A percentile compares a stretch with the other conserved stretches of the same genome.
Conservation (phyloP, 2,888 invertebrate genomes). For the Alviniconcha strummeri region DNA sequence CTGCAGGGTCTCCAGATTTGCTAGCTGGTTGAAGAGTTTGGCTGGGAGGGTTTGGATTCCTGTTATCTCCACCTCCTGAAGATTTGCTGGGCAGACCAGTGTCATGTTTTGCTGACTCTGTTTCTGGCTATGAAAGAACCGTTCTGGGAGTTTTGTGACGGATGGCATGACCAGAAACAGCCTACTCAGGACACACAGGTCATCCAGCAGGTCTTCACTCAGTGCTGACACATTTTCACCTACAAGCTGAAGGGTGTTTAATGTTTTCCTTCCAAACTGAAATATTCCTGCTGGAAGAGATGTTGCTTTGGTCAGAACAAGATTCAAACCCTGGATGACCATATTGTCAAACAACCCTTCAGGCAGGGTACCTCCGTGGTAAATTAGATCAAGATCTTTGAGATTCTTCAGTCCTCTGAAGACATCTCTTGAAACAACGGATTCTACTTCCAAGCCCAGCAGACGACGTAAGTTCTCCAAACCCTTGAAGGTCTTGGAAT, state of each 20-base stretch:
- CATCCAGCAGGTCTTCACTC: constrained; percentile 30
- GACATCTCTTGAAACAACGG: constrained; percentile 19
- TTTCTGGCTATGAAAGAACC: constrained; percentile 32
- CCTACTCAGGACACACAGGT: constrained; percentile 34
- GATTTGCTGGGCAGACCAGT: constrained; percentile 8
- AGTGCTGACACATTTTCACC: constrained; percentile 32
- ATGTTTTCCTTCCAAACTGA: constrained; percentile 33
- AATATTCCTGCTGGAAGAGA: constrained; percentile 31
- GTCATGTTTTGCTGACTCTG: not conserved
- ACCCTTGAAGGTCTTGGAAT: constrained; percentile 33
- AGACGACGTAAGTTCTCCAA: constrained; percentile 33
- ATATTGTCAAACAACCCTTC: constrained; percentile 33
- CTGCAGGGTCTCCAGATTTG: constrained; percentile 32
- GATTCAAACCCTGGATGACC: constrained; percentile 29
- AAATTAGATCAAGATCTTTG: constrained; percentile 33
- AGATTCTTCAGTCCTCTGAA: constrained; percentile 32
- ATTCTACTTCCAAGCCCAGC: constrained; percentile 33
- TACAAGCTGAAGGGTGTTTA: constrained; percentile 31
- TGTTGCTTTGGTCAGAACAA: constrained; percentile 29
- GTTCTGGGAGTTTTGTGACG: constrained; percentile 30
- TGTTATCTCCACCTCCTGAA: constrained; percentile 37
- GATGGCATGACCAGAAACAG: constrained; percentile 31
- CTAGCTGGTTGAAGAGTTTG: constrained; percentile 33
- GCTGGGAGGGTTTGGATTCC: constrained; percentile 33
- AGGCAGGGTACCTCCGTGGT: constrained; percentile 28